Evolutionary conservation across 2,113 vertebrate genomes (phyloP), one percentile per base, ranked within the genome.

Genomic region (Amphiprion ocellaris): DNA sequence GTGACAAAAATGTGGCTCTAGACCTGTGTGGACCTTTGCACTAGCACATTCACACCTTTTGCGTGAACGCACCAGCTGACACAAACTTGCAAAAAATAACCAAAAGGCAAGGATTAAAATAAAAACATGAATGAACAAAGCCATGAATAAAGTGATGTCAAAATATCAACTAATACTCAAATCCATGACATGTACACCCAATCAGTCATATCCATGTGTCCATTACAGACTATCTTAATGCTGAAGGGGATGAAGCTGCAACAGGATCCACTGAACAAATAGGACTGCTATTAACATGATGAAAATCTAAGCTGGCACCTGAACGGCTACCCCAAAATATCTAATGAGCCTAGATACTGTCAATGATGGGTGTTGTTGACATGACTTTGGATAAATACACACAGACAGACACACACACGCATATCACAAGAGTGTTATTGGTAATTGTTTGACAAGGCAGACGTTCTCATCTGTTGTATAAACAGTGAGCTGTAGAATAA

Each of bases 401-500:
- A 56, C 14, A 52, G 49, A 63, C 30, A 33, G 5, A 67, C 17
- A 71, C 24, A 24, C 24, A 24, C 46, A 71, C 24, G 21, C 54
- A 63, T 5, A 66, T 37, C 21, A 5, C 49, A 33, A 16, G 28
- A 11, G 21, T 23, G 26, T 49, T 53, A 33, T 49, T 28, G 71
- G 71, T 77, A 69, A 84, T 81, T 81, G 81, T 78, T 74, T 84
- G 69, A 64, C 66, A 46, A 37, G 72, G 72, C 72, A 75, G 76
- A 64, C 41, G 14, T 64, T 81, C 58, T 78, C 39, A 54, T 74
- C 53, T 76, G 70, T 67, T 69, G 47, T 54, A 33, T 28, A 54
- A 75, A 86, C 77, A 87, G 14, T 53, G 82, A 76, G 75, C 59
- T 65, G 69, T 12, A 47, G 56, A 65, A 75, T 28, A 23, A 49